A percentile compares a stretch with the other conserved stretches of the same genome.
These are phyloP conservation scores for Drosophila kanekoi DNA, from an alignment of 2,888 invertebrate genomes.

Conservation along the genomic window DNA sequence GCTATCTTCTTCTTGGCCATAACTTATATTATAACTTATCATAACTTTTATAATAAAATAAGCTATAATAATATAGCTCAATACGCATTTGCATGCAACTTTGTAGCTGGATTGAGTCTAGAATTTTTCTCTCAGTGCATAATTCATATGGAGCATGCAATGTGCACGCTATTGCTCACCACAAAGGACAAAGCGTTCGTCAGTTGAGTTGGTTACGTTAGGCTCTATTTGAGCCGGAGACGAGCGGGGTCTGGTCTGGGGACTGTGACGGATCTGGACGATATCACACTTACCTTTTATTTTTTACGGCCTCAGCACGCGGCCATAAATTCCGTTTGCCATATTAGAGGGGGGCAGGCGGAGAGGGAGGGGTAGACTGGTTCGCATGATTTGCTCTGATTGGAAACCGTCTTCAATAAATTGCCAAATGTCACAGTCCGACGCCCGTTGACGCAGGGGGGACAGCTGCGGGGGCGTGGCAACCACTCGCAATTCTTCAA, in stretches of 20 bases:
- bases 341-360: constrained; percentile 47
- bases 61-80: no score
- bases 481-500: constrained; percentile 51
- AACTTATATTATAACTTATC: no score
- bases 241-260: constrained; percentile 1
- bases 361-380: constrained; percentile 2
- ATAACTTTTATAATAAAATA: no score
- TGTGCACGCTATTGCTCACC: constrained; percentile 65
- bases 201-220: constrained; percentile 20
- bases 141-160: constrained; percentile 47
- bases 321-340: constrained; percentile 74
- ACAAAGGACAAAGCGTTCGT: constrained; percentile 72
- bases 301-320: constrained; percentile 67
- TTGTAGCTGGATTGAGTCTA: no score
- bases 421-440: constrained; percentile 76
- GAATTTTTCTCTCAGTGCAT: constrained; percentile 10
- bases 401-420: constrained; percentile 79
- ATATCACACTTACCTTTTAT: constrained; percentile 80
- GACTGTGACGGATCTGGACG: constrained; percentile 48
- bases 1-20: no score
- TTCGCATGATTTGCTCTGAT: constrained; percentile 79
- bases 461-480: neutral
- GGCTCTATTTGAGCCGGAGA: constrained; percentile 1
- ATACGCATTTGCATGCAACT: no score
- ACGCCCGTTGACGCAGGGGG: constrained; percentile 41